These are phyloP conservation scores for Picathartes gymnocephalus DNA, from an alignment of 2,113 vertebrate species.

Conservation along the genomic window DNA sequence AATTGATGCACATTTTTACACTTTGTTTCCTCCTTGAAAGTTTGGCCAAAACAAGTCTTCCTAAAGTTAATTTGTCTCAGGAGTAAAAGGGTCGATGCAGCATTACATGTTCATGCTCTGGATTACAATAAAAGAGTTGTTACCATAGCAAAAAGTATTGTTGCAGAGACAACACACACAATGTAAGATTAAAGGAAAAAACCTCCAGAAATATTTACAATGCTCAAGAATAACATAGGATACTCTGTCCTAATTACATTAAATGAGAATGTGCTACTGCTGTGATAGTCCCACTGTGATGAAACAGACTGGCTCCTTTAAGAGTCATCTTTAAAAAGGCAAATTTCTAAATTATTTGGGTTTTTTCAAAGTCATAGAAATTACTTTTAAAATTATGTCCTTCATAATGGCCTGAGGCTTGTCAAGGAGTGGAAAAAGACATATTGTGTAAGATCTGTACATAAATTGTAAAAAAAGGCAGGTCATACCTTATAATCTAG, in stretches of 20 bases:
- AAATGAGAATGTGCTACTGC: neutral
- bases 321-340: neutral
- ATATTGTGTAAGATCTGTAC: neutral
- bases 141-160: conserved; percentile 52
- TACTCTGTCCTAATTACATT: neutral
- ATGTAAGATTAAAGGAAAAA: neutral
- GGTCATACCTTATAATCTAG: neutral
- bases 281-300: neutral
- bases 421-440: neutral
- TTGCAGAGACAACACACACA: conserved; percentile 39
- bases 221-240: neutral
- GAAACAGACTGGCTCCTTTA: neutral
- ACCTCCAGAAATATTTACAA: neutral
- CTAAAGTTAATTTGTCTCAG: conserved; percentile 27
- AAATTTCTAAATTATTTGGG: neutral
- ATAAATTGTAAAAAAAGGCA: neutral
- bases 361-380: neutral
- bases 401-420: neutral
- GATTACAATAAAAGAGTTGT: conserved; percentile 42
- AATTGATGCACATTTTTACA: conserved; percentile 6
- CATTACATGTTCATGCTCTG: conserved; percentile 7
- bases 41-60: conserved; percentile 29
- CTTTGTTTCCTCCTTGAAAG: conserved; percentile 26
- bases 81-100: neutral
- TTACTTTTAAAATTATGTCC: neutral